phyloP scores from a whole-genome alignment of 1,140 invertebrate species.

The Conopomorpha cramerella region DNA sequence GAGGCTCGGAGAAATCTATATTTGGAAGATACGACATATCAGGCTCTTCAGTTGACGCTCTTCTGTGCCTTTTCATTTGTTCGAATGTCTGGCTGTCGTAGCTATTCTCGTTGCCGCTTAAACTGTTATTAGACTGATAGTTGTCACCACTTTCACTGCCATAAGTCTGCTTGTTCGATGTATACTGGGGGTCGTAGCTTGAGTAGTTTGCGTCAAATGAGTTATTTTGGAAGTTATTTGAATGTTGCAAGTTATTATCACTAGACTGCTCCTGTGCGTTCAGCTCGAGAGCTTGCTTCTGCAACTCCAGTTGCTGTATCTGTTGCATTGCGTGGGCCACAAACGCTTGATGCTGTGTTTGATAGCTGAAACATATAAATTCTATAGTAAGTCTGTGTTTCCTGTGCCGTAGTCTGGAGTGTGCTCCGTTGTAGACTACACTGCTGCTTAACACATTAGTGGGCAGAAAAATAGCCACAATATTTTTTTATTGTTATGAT shows the following conservation, averaged over 20 bases:
- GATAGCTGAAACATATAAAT: constrained; percentile 69
- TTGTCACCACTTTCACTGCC: constrained; percentile 49
- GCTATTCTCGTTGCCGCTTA: constrained; percentile 49
- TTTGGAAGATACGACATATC: constrained; percentile 38
- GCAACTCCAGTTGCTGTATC: constrained; percentile 82
- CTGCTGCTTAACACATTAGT: too few relatives aligned
- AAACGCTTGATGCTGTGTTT: constrained; percentile 95
- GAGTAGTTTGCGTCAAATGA: constrained; percentile 40
- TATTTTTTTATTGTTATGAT: constrained; percentile 2
- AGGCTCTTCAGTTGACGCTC: constrained; percentile 28
- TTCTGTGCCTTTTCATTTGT: constrained; percentile 31
- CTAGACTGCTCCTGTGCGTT: constrained; percentile 30
- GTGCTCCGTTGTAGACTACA: too few relatives aligned
- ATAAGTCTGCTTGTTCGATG: constrained; percentile 30
- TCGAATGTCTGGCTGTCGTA: constrained; percentile 51
- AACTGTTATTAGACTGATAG: constrained; percentile 43
- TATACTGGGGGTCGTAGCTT: constrained; percentile 24
- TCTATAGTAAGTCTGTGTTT: too few relatives aligned
- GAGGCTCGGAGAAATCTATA: constrained; percentile 62
- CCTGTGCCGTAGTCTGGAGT: too few relatives aligned
- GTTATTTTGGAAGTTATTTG: constrained; percentile 31
- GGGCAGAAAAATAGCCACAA: constrained; percentile 3
- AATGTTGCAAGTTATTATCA: constrained; percentile 23
- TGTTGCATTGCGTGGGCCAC: constrained; percentile 87
- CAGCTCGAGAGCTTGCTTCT: constrained; percentile 76